These are phyloP conservation scores for Daktulosphaira vitifoliae DNA, from an alignment of 1,140 invertebrate genomes.

Conservation along the genomic window DNA sequence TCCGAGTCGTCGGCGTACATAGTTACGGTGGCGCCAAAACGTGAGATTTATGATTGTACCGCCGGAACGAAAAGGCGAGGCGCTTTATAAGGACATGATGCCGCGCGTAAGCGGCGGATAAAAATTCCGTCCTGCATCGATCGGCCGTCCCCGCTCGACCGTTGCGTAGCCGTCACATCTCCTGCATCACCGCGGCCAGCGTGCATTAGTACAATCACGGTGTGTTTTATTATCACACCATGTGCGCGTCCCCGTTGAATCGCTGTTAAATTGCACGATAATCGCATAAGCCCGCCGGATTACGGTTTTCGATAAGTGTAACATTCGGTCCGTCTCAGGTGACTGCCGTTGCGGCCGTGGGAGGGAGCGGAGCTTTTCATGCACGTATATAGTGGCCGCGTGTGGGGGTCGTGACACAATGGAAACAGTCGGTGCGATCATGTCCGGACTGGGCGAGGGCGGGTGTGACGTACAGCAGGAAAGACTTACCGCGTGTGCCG, in stretches of 20 bases:
- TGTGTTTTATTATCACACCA: not conserved
- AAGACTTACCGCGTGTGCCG: not conserved
- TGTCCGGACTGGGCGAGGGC: too few species aligned
- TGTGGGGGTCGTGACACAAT: too few species aligned
- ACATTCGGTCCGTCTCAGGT: constrained; percentile 31
- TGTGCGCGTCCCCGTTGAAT: constrained; percentile 1
- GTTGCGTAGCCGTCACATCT: not conserved
- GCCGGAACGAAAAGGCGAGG: too few species aligned
- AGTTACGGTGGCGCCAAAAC: constrained; percentile 28
- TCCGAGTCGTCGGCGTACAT: not conserved
- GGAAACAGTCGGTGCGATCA: too few species aligned
- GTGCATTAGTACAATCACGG: too few species aligned
- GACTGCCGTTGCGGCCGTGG: constrained; percentile 4
- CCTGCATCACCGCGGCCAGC: not conserved
- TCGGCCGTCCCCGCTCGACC: too few species aligned
- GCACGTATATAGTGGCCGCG: too few species aligned
- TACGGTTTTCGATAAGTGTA: constrained; percentile 29
- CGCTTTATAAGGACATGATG: too few species aligned
- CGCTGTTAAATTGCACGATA: constrained; percentile 30
- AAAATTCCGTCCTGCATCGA: too few species aligned
- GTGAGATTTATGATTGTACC: constrained; percentile 18
- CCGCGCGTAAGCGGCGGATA: too few species aligned
- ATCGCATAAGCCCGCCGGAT: constrained; percentile 18
- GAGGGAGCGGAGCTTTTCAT: constrained; percentile 7
- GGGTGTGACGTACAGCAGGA: too few species aligned